Evolutionary conservation across 2,797 vertebrate species (phyloP), one percentile per base, ranked within the genome.

Genomic region (Aulostomus chinensis): DNA sequence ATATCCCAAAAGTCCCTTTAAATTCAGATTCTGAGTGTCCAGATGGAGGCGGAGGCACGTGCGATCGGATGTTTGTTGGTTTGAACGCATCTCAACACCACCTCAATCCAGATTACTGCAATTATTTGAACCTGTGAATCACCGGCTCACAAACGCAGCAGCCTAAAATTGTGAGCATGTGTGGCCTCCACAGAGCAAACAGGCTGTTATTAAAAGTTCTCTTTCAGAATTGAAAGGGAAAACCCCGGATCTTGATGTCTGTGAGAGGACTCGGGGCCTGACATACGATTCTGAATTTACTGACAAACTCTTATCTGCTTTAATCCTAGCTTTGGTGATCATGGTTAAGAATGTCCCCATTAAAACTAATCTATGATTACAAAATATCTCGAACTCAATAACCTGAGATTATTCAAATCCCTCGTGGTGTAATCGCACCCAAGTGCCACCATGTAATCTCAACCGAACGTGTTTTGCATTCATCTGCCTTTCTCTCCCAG

Each of bases 391-490:
- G 1, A 80, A 86, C 80, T 83, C 81, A 73, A 78, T 83, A 81
- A 84, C 78, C 58, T 84, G 57, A 80, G 79, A 89, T 87, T 84
- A 84, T 88, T 87, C 62, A 89, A 89, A 91, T 90, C 88, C 82
- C 70, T 58, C 3, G 32, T 25, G 69, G 68, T 75, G 73, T 85
- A 79, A 83, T 84, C 80, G 53, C 78, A 76, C 77, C 67, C 69
- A 51, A 77, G 73, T 73, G 78, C 70, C 71, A 77, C 56, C 61
- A 41, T 74, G 75, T 89, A 89, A 89, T 91, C 84, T 84, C 29
- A 41, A 63, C 76, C 20, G 41, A 60, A 62, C 60, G 54, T 74
- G 73, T 68, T 68, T 26, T 28, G 74, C 77, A 73, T 86, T 85
- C 68, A 81, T 72, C 45, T 48, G 39, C 35, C 42, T 71, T 34